phyloP scores from a whole-genome alignment of 2,888 invertebrate species.

The Esperia sulphurella region DNA sequence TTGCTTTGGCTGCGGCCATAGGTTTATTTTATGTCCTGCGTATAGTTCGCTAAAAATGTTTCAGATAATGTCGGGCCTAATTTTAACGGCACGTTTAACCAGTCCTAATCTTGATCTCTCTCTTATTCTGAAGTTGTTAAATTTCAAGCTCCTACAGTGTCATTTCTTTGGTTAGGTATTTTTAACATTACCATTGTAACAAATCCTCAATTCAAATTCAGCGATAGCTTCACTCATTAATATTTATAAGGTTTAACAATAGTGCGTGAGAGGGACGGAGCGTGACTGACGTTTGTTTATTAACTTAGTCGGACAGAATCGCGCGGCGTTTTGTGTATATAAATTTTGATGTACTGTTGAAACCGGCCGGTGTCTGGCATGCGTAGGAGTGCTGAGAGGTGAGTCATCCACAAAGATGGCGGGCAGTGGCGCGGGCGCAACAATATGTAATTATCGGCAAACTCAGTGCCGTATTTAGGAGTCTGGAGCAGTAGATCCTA shows the following conservation, averaged over 20 bases:
- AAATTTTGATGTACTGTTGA: conserved; percentile 46
- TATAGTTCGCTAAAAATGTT: too few species aligned
- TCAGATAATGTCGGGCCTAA: too few species aligned
- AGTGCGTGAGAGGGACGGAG: background rate
- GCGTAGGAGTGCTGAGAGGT: conserved; percentile 42
- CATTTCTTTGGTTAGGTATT: background rate
- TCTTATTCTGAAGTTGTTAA: too few species aligned
- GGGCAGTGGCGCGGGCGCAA: conserved; percentile 33
- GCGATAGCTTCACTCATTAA: conserved; percentile 1
- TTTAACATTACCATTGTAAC: background rate
- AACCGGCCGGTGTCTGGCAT: conserved; percentile 40
- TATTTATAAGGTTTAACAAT: conserved; percentile 8
- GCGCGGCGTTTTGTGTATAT: conserved; percentile 32
- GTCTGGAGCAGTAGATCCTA: too few species aligned
- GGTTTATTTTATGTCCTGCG: too few species aligned
- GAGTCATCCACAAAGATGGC: conserved; percentile 58
- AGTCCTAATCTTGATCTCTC: too few species aligned
- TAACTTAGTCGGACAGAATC: background rate
- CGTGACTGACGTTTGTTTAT: conserved; percentile 6
- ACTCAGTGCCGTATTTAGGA: too few species aligned
- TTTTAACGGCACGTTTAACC: too few species aligned
- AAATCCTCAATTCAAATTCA: conserved; percentile 3
- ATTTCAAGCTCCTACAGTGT: too few species aligned
- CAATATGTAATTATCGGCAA: background rate
- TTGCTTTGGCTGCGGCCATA: too few species aligned